Base-by-base conservation (phyloP, 2,113 vertebrate genomes). In the Aptenodytes patagonicus region DNA sequence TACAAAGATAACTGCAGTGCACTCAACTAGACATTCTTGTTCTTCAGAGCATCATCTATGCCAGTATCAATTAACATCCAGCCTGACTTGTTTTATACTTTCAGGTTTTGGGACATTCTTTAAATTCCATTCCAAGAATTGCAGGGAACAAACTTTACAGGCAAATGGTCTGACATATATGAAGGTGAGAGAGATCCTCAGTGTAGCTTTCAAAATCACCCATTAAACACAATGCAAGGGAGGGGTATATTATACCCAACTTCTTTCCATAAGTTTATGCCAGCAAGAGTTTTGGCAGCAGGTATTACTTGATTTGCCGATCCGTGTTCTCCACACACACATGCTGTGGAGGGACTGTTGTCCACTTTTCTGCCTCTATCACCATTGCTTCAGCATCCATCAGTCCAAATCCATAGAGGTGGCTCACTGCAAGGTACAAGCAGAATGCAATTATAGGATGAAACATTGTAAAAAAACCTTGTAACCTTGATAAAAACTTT, bases 341-440 rank as follows among this genome's bases (percentile, higher is more conserved):
- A 28, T 99, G 99, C 94, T 99, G 99, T 72, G 97, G 38, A 18
- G 99, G 99, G 26, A 99, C 99, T 15, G 98, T 98, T 92, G 98
- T 99, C 99, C 99, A 99, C 90, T 98, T 98, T 94, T 99, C 99
- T 0, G 99, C 99, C 95, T 99, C 99, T 97, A 98, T 98, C 97
- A 99, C 99, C 99, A 99, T 99, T 22, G 99, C 99, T 97, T 99
- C 99, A 1, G 99, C 99, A 47, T 99, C 99, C 99, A 99, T 99
- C 95, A 99, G 97, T 69, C 99, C 99, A 87, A 99, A 99, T 92
- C 99, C 99, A 68, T 99, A 99, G 52, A 99, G 98, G 83, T 99
- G 99, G 96, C 99, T 99, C 97, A 99, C 99, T 99, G 95, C 18
- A 42, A 78, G 88, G 94, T 26, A 71, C 62, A 93, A 94, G 95